These are phyloP conservation scores for Capreolus pygargus DNA, from an alignment of 2,113 vertebrate genomes.

Conservation along the genomic window DNA sequence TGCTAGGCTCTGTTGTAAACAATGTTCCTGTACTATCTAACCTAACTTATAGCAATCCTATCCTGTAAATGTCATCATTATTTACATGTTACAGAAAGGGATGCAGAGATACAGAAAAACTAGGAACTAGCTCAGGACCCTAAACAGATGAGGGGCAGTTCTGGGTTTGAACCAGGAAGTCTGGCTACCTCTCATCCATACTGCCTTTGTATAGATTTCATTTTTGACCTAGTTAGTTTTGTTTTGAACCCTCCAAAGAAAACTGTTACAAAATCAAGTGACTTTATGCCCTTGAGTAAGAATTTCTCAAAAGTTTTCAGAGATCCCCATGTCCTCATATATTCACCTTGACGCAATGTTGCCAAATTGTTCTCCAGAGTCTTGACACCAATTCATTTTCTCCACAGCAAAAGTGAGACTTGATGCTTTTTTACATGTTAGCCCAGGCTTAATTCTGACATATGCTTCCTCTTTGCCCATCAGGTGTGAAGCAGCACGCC, in stretches of 20 bases:
- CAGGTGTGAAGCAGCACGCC: neutral
- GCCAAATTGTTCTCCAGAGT: neutral
- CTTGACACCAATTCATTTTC: neutral
- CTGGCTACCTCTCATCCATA: neutral
- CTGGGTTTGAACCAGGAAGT: neutral
- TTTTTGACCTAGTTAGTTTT: neutral
- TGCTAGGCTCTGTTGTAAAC: neutral
- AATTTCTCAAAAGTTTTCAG: neutral
- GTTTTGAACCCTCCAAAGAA: neutral
- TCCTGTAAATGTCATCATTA: too few species aligned
- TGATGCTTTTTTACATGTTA: neutral
- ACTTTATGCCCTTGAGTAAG: neutral
- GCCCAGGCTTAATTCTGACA: neutral
- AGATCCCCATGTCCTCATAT: neutral
- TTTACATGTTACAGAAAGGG: neutral
- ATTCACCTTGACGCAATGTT: neutral
- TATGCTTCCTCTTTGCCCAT: neutral
- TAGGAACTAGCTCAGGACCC: neutral
- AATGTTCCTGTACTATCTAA: neutral
- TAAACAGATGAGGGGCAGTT: neutral
- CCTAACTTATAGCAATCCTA: neutral
- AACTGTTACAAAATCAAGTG: neutral
- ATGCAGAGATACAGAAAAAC: neutral
- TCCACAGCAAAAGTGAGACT: neutral
- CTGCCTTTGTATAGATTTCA: neutral